phyloP scores from a whole-genome alignment of 2,113 vertebrate species.

The Dasyprocta punctata region DNA sequence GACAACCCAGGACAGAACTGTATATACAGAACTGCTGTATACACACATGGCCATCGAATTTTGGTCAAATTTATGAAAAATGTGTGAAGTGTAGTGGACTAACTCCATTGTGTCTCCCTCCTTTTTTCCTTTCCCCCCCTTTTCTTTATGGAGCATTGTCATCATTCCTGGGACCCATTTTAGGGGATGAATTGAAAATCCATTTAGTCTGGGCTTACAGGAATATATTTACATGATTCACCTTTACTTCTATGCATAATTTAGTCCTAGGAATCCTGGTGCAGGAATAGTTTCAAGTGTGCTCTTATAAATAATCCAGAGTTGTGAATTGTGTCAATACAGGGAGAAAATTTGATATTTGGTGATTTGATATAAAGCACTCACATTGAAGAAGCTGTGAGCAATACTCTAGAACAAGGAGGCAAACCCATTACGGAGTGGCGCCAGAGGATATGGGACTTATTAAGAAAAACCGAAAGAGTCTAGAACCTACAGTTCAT shows the following conservation, averaged over 20 bases:
- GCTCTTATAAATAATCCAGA: neutral
- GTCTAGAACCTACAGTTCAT: neutral
- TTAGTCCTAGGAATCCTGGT: neutral
- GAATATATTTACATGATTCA: neutral
- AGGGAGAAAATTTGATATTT: neutral
- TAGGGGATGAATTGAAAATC: neutral
- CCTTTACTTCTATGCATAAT: neutral
- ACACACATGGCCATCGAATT: neutral
- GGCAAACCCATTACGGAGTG: neutral
- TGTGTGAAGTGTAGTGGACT: neutral
- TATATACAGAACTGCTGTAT: neutral
- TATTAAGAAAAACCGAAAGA: neutral
- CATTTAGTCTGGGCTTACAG: neutral
- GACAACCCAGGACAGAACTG: neutral
- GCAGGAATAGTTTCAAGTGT: neutral
- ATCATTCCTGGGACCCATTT: neutral
- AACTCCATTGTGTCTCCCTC: neutral
- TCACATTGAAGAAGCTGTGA: neutral
- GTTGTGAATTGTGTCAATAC: neutral
- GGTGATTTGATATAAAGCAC: neutral
- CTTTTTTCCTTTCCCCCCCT: neutral
- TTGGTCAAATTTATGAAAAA: neutral
- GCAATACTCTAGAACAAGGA: neutral
- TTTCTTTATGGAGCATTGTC: too few species aligned
- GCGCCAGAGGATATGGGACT: neutral